Percentiles rank a stretch among this genome's conserved stretches.
phyloP scores from a whole-genome alignment of 2,113 vertebrate genomes.

The Neotoma lepida region DNA sequence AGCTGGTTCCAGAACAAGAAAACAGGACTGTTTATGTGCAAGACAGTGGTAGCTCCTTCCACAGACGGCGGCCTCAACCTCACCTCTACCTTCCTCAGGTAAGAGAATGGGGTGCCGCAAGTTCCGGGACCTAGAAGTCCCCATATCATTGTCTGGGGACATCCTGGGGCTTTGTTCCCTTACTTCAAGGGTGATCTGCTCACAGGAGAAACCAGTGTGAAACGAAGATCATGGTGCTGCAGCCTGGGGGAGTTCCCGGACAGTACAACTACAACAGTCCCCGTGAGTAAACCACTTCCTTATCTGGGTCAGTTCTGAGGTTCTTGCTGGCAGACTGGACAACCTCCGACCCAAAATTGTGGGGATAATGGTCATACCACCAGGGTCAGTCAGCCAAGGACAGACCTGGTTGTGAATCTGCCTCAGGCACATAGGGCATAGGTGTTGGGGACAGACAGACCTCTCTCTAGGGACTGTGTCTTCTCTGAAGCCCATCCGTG shows the following conservation, averaged over 20 bases:
- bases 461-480: neutral
- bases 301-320: neutral
- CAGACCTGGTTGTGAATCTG: neutral
- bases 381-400: neutral
- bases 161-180: neutral
- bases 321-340: neutral
- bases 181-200: neutral
- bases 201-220: conserved; percentile 74
- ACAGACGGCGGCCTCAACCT: conserved; percentile 86
- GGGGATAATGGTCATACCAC: neutral
- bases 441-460: neutral
- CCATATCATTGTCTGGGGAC: accelerated
- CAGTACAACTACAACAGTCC: conserved; percentile 57
- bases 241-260: accelerated
- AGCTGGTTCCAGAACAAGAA: conserved; percentile 84
- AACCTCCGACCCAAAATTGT: no score
- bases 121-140: neutral
- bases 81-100: conserved; percentile 85
- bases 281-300: conserved; percentile 55
- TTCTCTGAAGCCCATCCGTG: neutral
- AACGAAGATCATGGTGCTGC: conserved; percentile 43
- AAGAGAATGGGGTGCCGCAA: neutral
- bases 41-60: conserved; percentile 63
- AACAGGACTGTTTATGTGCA: conserved; percentile 87
- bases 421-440: accelerated